Percentiles rank a stretch among this genome's conserved stretches.
These are phyloP conservation scores for Caenorhabditis plicata DNA, from an alignment of 2,888 invertebrate genomes.

Conservation along the genomic window DNA sequence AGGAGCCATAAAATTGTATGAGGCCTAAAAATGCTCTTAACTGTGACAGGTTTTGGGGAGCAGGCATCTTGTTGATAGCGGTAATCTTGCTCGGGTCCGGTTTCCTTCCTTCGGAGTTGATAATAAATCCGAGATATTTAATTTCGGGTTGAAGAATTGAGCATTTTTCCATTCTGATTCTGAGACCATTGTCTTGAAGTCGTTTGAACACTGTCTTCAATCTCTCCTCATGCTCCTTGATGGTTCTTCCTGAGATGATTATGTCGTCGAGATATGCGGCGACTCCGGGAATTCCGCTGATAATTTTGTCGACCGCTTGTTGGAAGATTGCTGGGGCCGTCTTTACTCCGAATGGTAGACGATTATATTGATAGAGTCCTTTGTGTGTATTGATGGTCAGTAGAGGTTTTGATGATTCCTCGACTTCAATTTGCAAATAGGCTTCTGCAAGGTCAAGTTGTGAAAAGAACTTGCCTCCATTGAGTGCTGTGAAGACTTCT, in stretches of 20 bases:
- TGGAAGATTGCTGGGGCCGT: constrained; percentile 48
- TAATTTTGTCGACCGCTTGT: constrained; percentile 31
- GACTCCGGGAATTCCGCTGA: constrained; percentile 23
- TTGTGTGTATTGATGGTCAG: constrained; percentile 44
- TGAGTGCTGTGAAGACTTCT: constrained; percentile 36
- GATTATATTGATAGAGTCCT: constrained; percentile 39
- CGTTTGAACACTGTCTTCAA: constrained; percentile 21
- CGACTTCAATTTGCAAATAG: constrained; percentile 43
- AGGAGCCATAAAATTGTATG: constrained; percentile 24
- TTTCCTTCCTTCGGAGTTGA: constrained; percentile 22
- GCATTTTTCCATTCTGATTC: constrained; percentile 38
- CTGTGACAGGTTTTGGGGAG: constrained; percentile 14
- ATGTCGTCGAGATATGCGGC: constrained; percentile 43
- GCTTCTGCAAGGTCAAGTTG: constrained; percentile 46
- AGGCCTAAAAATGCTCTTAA: constrained; percentile 28
- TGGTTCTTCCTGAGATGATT: constrained; percentile 21
- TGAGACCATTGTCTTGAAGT: constrained; percentile 32
- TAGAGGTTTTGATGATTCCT: constrained; percentile 25
- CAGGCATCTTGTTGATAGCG: constrained; percentile 21
- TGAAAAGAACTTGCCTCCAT: constrained; percentile 36
- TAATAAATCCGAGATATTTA: constrained; percentile 35
- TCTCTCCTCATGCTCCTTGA: constrained; percentile 18
- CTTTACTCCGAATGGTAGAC: constrained; percentile 48
- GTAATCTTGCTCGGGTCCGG: constrained; percentile 28
- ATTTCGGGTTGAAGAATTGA: constrained; percentile 21